Percentiles rank a stretch among this genome's conserved stretches.
Conservation (phyloP, 2,888 invertebrate species). For the Thalpophila matura region DNA sequence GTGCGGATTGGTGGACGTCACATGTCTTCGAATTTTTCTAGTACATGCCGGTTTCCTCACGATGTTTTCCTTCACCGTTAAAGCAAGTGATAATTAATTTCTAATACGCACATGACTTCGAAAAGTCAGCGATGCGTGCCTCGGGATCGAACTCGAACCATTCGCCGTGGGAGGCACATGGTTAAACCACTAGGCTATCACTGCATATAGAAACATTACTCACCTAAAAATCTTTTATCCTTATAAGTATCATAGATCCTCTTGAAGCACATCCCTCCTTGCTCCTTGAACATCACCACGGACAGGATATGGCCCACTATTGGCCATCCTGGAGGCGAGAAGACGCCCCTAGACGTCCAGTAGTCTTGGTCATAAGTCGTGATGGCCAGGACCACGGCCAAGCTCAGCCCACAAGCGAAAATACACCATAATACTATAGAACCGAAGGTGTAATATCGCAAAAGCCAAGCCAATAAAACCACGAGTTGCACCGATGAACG, state of each 20-base stretch:
- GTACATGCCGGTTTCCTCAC: too few species aligned
- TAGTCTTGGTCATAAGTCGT: conserved; percentile 86
- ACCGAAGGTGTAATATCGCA: conserved; percentile 79
- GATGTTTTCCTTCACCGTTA: too few species aligned
- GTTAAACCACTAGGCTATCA: too few species aligned
- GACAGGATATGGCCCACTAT: conserved; percentile 84
- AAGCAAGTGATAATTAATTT: too few species aligned
- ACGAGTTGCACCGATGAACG: conserved; percentile 72
- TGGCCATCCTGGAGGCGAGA: conserved; percentile 83
- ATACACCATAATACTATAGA: conserved; percentile 72
- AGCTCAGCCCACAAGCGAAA: conserved; percentile 66
- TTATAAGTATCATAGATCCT: conserved; percentile 83
- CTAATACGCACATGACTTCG: too few species aligned
- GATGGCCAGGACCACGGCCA: conserved; percentile 70
- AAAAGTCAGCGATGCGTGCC: too few species aligned
- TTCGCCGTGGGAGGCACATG: too few species aligned
- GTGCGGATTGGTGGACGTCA: too few species aligned
- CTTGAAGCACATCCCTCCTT: conserved; percentile 86
- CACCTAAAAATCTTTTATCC: conserved; percentile 81
- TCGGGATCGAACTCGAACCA: too few species aligned
- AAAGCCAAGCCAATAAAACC: conserved; percentile 73
- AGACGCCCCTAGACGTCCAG: conserved; percentile 81
- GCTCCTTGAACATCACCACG: conserved; percentile 83
- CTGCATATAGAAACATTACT: conserved; percentile 67
- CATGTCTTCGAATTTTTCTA: too few species aligned